Base-by-base conservation (phyloP, 2,888 invertebrate species). In the Tipula vernalis region DNA sequence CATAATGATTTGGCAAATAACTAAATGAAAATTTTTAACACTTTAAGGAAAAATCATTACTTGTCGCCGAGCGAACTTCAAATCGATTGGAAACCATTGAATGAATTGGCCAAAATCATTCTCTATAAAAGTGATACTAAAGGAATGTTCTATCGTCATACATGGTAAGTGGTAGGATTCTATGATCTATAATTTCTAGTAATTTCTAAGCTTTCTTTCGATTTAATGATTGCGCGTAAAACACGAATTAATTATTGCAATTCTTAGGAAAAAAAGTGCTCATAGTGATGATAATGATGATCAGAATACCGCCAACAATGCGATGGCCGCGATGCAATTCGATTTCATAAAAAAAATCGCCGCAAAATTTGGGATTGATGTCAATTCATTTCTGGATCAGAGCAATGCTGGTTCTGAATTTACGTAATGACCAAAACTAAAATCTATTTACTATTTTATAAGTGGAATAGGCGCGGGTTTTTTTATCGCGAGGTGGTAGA, bases 31-130 rank as follows among this genome's bases (percentile, higher is more conserved):
- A 5, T 71, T 71, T 39, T 36, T 13, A 84, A 39, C 90, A 87
- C 87, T 91, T 28, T 87, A 90, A 97, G 97, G 89, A 98, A 97
- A 92, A 94, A 93, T 88, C 93, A 95, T 89, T 92, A 97, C 88
- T 91, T 98, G 88, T 93, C 95, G 3, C 95, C 96, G 47, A 94
- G 95, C 87, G 98, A 98, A 88, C 90, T 98, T 87, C 93, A 93
- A 87, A 92, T 98, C 87, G 95, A 95, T 86, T 98, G 98, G 98
- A 93, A 95, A 88, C 98, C 98, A 12, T 92, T 98, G 8, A 97
- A 96, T 90, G 93, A 87, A 39, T 85, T 89, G 13, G 88, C 87
- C 47, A 87, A 87, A 83, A 87, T 88, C 8, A 88, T 88, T 87
- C n/a, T 89, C 0, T 88, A 88, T 71, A 88, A 89, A 86, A 87